These are phyloP conservation scores for Galerucella nymphaeae DNA, from an alignment of 2,888 invertebrate genomes.

Conservation along the genomic window DNA sequence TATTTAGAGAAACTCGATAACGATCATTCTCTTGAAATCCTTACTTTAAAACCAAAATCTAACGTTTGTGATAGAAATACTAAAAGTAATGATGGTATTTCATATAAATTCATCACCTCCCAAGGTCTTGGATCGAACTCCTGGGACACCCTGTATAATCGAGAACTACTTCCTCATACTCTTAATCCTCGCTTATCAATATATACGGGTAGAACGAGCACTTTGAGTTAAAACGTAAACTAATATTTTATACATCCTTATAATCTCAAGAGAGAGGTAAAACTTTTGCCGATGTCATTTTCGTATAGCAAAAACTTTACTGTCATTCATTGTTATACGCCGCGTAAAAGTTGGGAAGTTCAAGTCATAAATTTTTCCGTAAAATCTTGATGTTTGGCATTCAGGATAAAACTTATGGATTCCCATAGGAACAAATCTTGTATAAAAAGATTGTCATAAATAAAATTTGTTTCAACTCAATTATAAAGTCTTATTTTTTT, in stretches of 20 bases:
- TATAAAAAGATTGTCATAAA: constrained; percentile 43
- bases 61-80: too few species aligned
- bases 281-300: constrained; percentile 16
- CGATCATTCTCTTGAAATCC: too few species aligned
- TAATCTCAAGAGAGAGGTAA: constrained; percentile 9
- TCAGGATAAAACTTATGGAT: constrained; percentile 25
- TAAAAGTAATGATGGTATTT: too few species aligned
- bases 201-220: neutral
- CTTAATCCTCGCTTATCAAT: neutral
- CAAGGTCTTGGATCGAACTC: too few species aligned
- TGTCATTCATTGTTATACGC: constrained; percentile 28
- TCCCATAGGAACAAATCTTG: constrained; percentile 35
- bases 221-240: neutral
- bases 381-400: constrained; percentile 30
- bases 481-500: constrained; percentile 45
- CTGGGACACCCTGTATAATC: too few species aligned
- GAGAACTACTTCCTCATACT: too few species aligned
- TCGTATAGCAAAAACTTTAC: constrained; percentile 19
- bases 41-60: too few species aligned
- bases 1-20: too few species aligned
- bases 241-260: neutral
- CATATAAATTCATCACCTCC: too few species aligned
- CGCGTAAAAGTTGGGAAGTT: constrained; percentile 27
- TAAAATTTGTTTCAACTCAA: constrained; percentile 50
- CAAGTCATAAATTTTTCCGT: constrained; percentile 25